phyloP scores from a whole-genome alignment of 2,797 vertebrate species.

The Gymnoscopelus braueri region DNA sequence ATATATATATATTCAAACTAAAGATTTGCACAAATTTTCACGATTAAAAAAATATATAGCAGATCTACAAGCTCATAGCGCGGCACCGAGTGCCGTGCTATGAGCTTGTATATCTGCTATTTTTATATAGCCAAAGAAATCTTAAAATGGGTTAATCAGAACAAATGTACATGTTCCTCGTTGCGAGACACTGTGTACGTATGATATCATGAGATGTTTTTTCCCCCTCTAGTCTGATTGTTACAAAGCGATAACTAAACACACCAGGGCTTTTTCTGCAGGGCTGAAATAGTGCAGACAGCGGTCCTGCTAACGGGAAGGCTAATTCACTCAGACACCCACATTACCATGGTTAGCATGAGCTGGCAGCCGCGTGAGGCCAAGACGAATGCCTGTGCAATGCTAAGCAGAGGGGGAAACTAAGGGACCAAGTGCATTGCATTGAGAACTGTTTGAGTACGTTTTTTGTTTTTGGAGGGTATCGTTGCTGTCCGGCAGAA shows the following conservation, averaged over 20 bases:
- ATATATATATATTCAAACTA: too few relatives aligned
- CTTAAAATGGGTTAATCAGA: constrained; percentile 48
- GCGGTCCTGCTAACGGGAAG: constrained; percentile 63
- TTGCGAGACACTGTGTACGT: constrained; percentile 46
- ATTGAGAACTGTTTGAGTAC: neutral
- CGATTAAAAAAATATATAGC: too few relatives aligned
- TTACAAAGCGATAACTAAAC: constrained; percentile 59
- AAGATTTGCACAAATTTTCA: too few relatives aligned
- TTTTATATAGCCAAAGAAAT: too few relatives aligned
- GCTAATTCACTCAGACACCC: constrained; percentile 72
- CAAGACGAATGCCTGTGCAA: constrained; percentile 53
- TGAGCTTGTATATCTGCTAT: too few relatives aligned
- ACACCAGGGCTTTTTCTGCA: constrained; percentile 41
- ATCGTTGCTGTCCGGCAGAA: neutral
- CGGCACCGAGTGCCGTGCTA: too few relatives aligned
- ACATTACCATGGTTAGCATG: constrained; percentile 64
- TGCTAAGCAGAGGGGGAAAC: constrained; percentile 36
- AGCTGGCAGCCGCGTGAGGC: constrained; percentile 51
- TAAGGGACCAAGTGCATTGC: neutral
- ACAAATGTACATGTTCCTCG: constrained; percentile 50
- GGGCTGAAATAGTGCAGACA: constrained; percentile 66
- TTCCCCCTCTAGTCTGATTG: constrained; percentile 41
- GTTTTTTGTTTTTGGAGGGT: too few relatives aligned
- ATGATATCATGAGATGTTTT: constrained; percentile 57
- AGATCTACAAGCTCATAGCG: too few relatives aligned